Base-by-base conservation (phyloP, 2,888 invertebrate genomes). In the Adineta ricciae region DNA sequence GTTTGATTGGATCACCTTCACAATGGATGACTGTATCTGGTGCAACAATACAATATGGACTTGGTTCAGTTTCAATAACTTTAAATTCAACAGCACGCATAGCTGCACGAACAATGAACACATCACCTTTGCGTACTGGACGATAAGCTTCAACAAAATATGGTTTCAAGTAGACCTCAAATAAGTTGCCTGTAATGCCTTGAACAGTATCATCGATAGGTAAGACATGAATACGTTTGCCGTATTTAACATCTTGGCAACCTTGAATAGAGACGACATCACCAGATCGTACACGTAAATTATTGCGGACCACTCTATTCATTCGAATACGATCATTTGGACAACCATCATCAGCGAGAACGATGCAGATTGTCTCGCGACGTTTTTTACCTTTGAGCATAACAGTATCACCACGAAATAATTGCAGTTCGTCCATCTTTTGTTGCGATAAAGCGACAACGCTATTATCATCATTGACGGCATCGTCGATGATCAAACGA, bases 61-160 rank as follows among this genome's bases (percentile, higher is more conserved):
- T 93, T 0, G 99, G 99, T 90, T 99, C 99, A 19, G 98, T 98
- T 91, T 98, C 96, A n/a, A 86, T 96, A 84, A 99, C 97, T 92
- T 99, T 99, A 91, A 99, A 99, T 92, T 99, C 99, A 14, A 99
- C 96, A 3, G 96, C 97, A 87, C 98, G 92, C 98, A 99, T 97
- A 4, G 73, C 73, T 73, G 98, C 98, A 87, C 98, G 94, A 36
- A 98, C 96, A 90, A 97, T 94, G 90, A 99, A 99, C 49, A 96
- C 96, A 90, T 99, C 98, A 9, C 92, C 92, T 90, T 96, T 97
- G 90, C 97, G 96, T 88, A 99, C 95, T 5, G 99, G 99, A 87
- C 99, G 93, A 92, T 99, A 99, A 1, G 99, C 97, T 91, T 99
- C 99, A 91, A 98, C 92, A 92, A 99, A 99, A 92, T 99, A 99